Percentiles rank a stretch among this genome's conserved stretches.
phyloP scores from a whole-genome alignment of 2,797 vertebrate genomes.

The Sphaeramia orbicularis region DNA sequence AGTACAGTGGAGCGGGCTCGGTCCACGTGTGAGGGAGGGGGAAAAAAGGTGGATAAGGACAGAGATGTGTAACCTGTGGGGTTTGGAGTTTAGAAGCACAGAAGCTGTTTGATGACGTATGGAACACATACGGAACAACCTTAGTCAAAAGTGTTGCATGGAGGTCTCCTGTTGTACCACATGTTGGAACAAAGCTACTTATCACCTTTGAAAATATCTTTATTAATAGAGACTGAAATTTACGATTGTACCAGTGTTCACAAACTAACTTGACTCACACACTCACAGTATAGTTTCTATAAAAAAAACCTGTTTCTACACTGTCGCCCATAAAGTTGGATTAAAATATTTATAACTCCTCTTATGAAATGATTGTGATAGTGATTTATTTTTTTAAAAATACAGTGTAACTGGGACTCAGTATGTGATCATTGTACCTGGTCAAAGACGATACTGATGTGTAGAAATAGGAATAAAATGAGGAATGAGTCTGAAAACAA shows the following conservation, averaged over 20 bases:
- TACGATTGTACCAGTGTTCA: background rate
- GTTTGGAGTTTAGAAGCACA: background rate
- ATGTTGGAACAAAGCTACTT: conserved; percentile 8
- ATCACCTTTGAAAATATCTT: background rate
- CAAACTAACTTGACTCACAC: background rate
- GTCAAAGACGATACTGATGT: too few relatives aligned
- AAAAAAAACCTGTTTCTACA: too few relatives aligned
- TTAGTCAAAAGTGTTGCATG: background rate
- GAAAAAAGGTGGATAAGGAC: conserved; percentile 7
- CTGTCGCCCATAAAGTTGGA: too few relatives aligned
- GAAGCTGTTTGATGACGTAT: background rate
- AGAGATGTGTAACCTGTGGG: conserved; percentile 20
- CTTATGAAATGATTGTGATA: too few relatives aligned
- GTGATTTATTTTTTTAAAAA: too few relatives aligned
- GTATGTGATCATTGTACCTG: too few relatives aligned
- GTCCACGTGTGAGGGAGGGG: conserved; percentile 28
- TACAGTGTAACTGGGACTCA: too few relatives aligned
- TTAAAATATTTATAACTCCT: too few relatives aligned
- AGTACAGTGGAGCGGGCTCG: conserved; percentile 1
- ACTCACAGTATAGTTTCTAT: background rate
- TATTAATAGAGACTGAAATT: background rate
- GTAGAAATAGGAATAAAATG: too few relatives aligned
- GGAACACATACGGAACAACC: background rate
- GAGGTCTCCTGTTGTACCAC: background rate
- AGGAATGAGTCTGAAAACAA: too few relatives aligned